phyloP scores from a whole-genome alignment of 2,113 vertebrate species.

The Clarias batrachus region DNA sequence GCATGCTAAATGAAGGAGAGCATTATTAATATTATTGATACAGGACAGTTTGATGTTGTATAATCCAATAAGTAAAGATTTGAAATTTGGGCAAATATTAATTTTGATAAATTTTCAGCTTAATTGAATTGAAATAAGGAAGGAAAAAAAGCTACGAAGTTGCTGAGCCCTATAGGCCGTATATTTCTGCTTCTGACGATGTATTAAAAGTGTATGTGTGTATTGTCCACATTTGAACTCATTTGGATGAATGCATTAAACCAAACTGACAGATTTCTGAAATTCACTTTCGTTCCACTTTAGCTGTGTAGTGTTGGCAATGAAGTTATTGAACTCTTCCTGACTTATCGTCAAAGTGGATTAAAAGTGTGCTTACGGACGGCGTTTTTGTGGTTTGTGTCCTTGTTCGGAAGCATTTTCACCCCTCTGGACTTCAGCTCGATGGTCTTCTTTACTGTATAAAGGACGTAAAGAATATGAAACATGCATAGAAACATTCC shows the following conservation, averaged over 20 bases:
- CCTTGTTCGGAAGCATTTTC: constrained; percentile 96
- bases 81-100: not conserved
- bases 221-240: constrained; percentile 21
- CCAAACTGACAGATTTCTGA: not conserved
- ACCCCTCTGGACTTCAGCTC: constrained; percentile 97
- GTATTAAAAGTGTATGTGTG: not conserved
- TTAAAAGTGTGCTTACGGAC: constrained; percentile 82
- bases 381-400: constrained; percentile 93
- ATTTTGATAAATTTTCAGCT: not conserved
- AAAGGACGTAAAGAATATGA: constrained; percentile 9
- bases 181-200: not conserved
- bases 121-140: not conserved
- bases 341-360: not conserved
- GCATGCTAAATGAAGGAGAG: constrained; percentile 42
- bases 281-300: constrained; percentile 5
- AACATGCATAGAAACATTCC: not conserved
- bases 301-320: not conserved
- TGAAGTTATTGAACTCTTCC: not conserved
- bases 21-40: constrained; percentile 46
- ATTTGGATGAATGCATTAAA: not conserved
- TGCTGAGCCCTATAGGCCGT: too few relatives aligned
- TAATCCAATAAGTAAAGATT: constrained; percentile 37
- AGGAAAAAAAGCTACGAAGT: not conserved
- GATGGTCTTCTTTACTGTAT: constrained; percentile 94
- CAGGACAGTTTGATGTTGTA: not conserved